phyloP scores from a whole-genome alignment of 2,888 invertebrate species.

The Branchipolynoe longqiensis region DNA sequence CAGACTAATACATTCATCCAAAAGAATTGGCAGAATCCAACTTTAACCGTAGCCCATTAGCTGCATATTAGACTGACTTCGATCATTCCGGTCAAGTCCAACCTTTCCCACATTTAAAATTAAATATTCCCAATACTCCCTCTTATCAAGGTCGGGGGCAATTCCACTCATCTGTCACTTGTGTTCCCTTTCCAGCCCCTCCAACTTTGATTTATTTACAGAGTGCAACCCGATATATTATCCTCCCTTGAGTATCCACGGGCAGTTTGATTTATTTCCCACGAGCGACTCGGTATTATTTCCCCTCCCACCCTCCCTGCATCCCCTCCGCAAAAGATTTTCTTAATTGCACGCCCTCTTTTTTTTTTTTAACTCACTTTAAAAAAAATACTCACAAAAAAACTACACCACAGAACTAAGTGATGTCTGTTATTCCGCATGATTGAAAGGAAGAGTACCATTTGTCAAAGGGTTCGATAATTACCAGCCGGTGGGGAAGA shows the following conservation, averaged over 20 bases:
- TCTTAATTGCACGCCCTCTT: slow-evolving; percentile 34
- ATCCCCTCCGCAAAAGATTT: slow-evolving; percentile 16
- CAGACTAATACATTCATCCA: too few species aligned
- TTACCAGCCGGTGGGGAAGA: too few species aligned
- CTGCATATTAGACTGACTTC: too few species aligned
- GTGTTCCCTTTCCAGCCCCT: too few species aligned
- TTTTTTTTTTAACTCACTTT: too few species aligned
- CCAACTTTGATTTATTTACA: slow-evolving; percentile 12
- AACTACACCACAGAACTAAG: slow-evolving; percentile 37
- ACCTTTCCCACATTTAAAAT: too few species aligned
- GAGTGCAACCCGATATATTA: background rate
- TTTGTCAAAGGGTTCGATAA: slow-evolving; percentile 52
- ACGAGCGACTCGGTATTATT: background rate
- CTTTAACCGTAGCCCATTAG: too few species aligned
- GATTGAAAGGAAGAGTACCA: slow-evolving; percentile 53
- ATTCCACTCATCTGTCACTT: slow-evolving; percentile 18
- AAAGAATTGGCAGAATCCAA: too few species aligned
- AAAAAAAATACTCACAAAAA: slow-evolving; percentile 1
- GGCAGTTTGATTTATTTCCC: background rate
- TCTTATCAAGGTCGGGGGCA: too few species aligned
- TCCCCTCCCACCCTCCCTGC: background rate
- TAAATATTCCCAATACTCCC: too few species aligned
- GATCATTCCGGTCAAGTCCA: too few species aligned
- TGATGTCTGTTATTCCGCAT: slow-evolving; percentile 44
- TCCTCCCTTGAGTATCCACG: background rate